Conservation (phyloP, 2,888 invertebrate genomes). For the Vannuccia rotundouncinata region DNA sequence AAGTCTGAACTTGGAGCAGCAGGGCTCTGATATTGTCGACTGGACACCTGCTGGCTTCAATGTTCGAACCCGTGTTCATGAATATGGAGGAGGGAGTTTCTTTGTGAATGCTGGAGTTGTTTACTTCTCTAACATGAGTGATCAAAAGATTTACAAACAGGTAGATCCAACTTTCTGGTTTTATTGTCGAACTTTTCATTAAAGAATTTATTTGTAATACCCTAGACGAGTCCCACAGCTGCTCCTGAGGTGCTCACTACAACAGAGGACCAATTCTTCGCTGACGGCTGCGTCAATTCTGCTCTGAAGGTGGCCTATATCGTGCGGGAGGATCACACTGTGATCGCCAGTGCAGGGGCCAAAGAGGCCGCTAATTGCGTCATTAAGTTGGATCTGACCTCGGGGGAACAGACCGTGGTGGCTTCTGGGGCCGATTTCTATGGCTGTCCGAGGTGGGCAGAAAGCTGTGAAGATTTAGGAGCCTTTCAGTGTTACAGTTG, state of each 20-base stretch:
- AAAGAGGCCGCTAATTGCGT: slow-evolving; percentile 39
- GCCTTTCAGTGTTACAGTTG: background rate
- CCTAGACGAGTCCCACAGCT: background rate
- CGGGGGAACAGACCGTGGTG: slow-evolving; percentile 38
- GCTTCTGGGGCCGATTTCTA: slow-evolving; percentile 57
- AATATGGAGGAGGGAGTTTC: slow-evolving; percentile 57
- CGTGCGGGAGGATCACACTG: slow-evolving; percentile 41
- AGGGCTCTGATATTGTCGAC: slow-evolving; percentile 39
- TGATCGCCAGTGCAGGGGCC: slow-evolving; percentile 35
- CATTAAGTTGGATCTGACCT: slow-evolving; percentile 36
- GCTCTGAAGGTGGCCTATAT: slow-evolving; percentile 25
- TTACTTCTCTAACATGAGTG: slow-evolving; percentile 51
- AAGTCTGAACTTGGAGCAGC: background rate
- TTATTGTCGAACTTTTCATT: slow-evolving; percentile 3
- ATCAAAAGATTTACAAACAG: slow-evolving; percentile 50
- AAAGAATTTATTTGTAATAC: background rate
- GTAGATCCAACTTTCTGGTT: slow-evolving; percentile 40
- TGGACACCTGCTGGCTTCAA: slow-evolving; percentile 50
- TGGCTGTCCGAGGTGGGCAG: slow-evolving; percentile 46
- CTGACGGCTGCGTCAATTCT: background rate
- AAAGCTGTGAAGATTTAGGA: background rate
- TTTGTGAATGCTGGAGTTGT: slow-evolving; percentile 47
- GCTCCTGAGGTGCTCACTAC: background rate
- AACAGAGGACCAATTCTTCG: background rate
- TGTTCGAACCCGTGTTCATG: slow-evolving; percentile 54